Evolutionary conservation across 2,888 invertebrate species (phyloP), one percentile per base, ranked within the genome.

Genomic region (Argyresthia albistria): DNA sequence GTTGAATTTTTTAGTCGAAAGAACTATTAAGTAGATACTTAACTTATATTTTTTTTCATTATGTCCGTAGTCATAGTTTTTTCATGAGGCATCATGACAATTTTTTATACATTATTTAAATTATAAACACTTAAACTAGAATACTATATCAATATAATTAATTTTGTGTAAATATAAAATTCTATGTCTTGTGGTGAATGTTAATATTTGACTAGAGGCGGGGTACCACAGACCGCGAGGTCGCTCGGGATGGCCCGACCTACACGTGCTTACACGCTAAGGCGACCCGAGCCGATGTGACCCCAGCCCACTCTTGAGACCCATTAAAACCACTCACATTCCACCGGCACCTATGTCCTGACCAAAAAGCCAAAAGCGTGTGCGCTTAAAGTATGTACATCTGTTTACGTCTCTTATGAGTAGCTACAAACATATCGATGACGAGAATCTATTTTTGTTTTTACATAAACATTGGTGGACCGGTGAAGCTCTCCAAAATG

Each of bases 111-210:
- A 76, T 79, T 76, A 83, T 64, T 69, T 65, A 84, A 86, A 82
- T 80, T 75, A 86, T 80, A 86, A 80, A 76, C 69, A 78, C 82
- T 83, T 88, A 83, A 82, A 79, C 88, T 88, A 88, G 83, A 86
- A 86, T 86, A 88, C 80, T 86, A 84, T 84, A 83, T 86, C 75
- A 80, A 82, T 88, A 87, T 86, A 88, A 86, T 82, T 81, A 80
- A 81, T 82, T 82, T 80, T 87, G 82, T 88, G 83, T 88, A 88
- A 88, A 88, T 89, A 89, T 88, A 87, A 83, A 84, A 80, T 78
- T 84, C 87, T 88, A 88, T 87, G 80, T 88, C 70, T 77, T 77
- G 79, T 76, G 71, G 73, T 73, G 79, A 77, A 76, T 79, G 80
- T 48, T 79, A 84, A 88, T 81, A 88, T 88, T 88, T 88, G 87